phyloP scores from a whole-genome alignment of 1,140 invertebrate genomes.

The Ceratoteleas bidentatus region DNA sequence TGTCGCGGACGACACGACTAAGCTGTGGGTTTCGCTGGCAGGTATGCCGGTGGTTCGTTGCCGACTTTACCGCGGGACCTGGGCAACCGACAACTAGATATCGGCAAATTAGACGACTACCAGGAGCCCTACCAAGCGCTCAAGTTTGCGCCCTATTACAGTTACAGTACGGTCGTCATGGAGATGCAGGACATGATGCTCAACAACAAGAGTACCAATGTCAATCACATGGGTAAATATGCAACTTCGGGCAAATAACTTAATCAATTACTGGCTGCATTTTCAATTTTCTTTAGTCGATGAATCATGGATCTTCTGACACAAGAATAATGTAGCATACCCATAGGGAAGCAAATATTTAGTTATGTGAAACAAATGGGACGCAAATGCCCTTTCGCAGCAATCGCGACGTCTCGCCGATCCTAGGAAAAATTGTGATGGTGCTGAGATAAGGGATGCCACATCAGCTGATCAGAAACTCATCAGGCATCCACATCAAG shows the following conservation, averaged over 20 bases:
- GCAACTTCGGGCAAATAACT: no score
- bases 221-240: conserved; percentile 79
- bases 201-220: conserved; percentile 82
- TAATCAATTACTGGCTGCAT: conserved; percentile 77
- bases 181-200: conserved; percentile 87
- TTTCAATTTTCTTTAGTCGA: conserved; percentile 8
- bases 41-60: conserved; percentile 81
- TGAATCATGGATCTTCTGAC: background rate
- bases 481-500: no score
- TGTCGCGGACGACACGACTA: conserved; percentile 45
- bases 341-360: no score
- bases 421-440: no score
- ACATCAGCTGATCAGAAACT: no score
- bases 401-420: no score
- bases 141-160: conserved; percentile 89
- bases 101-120: conserved; percentile 87
- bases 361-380: no score
- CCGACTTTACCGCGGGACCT: conserved; percentile 79
- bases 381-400: no score
- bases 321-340: background rate
- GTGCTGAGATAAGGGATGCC: no score
- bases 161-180: conserved; percentile 89
- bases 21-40: conserved; percentile 59
- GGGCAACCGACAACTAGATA: conserved; percentile 79
- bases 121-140: conserved; percentile 90